A percentile compares a stretch with the other conserved stretches of the same genome.
Conservation (phyloP, 92 coral and sea anemone genomes). For the Bergia sp. region DNA sequence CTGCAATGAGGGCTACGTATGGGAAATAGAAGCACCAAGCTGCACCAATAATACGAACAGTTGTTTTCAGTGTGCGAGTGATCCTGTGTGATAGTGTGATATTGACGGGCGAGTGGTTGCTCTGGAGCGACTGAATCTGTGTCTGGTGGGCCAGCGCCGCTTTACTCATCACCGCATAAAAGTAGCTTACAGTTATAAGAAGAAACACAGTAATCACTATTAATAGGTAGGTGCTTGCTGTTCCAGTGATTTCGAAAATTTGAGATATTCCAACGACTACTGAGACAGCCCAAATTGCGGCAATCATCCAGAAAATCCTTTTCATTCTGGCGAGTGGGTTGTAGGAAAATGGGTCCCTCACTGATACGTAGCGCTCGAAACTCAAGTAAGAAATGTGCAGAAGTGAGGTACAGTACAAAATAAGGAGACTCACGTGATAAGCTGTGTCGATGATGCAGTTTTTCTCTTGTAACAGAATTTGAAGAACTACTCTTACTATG, state of each 20-base stretch:
- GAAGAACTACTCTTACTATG: not conserved
- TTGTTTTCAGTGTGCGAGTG: not conserved
- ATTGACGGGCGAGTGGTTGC: not conserved
- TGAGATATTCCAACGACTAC: not conserved
- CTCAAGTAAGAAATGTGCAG: constrained; percentile 6
- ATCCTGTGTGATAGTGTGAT: not conserved
- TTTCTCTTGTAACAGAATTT: not conserved
- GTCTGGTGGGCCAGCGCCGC: not conserved
- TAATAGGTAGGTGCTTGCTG: not conserved
- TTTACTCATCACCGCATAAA: not conserved
- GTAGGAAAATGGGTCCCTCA: not conserved
- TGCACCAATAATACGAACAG: not conserved
- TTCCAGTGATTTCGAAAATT: not conserved
- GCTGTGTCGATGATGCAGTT: not conserved
- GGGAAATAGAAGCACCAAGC: constrained; percentile 10
- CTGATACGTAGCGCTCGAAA: not conserved
- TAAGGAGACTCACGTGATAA: not conserved
- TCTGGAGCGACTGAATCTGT: not conserved
- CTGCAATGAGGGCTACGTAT: not conserved
- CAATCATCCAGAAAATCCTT: not conserved
- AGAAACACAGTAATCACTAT: not conserved
- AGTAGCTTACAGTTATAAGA: not conserved
- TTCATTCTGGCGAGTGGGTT: not conserved
- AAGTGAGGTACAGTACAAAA: constrained; percentile 12
- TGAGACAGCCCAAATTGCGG: not conserved